phyloP scores from a whole-genome alignment of 23 tunicate genomes.

The Styela plicata region DNA sequence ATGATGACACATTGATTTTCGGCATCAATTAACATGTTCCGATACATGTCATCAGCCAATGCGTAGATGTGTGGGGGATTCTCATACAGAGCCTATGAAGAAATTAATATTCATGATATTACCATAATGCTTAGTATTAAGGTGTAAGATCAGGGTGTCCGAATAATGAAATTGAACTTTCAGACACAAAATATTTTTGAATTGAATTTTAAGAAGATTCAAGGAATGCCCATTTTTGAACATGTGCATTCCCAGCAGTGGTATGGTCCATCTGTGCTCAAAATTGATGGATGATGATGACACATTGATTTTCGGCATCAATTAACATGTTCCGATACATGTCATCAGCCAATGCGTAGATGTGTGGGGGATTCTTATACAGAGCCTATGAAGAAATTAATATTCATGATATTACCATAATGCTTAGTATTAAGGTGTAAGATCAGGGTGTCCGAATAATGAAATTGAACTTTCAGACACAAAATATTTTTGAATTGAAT shows the following conservation, averaged over 20 bases:
- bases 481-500: too few species aligned
- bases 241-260: too few species aligned
- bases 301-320: constrained; percentile 94
- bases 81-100: constrained; percentile 79
- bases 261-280: too few species aligned
- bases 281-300: constrained; percentile 92
- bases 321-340: constrained; percentile 99
- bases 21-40: constrained; percentile 94
- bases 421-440: too few species aligned
- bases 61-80: constrained; percentile 99
- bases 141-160: too few species aligned
- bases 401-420: not conserved
- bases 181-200: too few species aligned
- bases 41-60: constrained; percentile 97
- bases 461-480: too few species aligned
- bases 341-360: constrained; percentile 97
- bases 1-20: constrained; percentile 98
- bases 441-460: too few species aligned
- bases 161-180: too few species aligned
- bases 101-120: not conserved
- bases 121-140: too few species aligned
- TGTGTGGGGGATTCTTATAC: constrained; percentile 98
- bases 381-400: constrained; percentile 51
- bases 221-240: too few species aligned
- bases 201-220: too few species aligned